These are phyloP conservation scores for Drosophila ananassae DNA, from an alignment of 1,140 invertebrate species.

Conservation along the genomic window DNA sequence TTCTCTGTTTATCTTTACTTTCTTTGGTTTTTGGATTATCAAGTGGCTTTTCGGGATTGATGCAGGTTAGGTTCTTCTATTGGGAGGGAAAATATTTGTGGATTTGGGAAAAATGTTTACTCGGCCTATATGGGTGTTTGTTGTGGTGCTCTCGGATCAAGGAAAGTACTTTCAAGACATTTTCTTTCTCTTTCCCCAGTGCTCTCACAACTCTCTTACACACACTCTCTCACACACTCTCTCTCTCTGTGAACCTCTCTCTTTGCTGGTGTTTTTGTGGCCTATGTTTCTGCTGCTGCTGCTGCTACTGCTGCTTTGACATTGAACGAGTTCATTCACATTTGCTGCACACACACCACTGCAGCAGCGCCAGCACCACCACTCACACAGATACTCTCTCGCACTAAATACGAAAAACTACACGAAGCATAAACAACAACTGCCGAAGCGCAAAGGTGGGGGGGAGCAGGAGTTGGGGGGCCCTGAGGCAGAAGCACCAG, in stretches of 20 bases:
- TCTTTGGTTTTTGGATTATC: slow-evolving; percentile 46
- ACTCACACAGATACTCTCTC: slow-evolving; percentile 26
- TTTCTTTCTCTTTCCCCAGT: background rate
- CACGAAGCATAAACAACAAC: slow-evolving; percentile 79
- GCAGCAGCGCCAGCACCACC: slow-evolving; percentile 18
- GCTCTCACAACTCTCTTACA: slow-evolving; percentile 43
- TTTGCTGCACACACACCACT: slow-evolving; percentile 56
- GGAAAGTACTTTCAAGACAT: background rate
- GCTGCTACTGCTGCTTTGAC: slow-evolving; percentile 61
- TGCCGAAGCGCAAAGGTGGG: slow-evolving; percentile 23
- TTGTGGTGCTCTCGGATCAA: background rate
- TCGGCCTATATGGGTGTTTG: background rate
- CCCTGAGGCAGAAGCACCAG: slow-evolving; percentile 20
- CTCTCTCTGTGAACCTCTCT: slow-evolving; percentile 10
- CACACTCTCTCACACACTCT: slow-evolving; percentile 22
- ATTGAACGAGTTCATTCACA: slow-evolving; percentile 84
- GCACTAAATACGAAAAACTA: slow-evolving; percentile 66
- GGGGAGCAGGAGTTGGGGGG: slow-evolving; percentile 18
- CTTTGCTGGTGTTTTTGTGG: slow-evolving; percentile 46
- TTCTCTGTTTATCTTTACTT: background rate
- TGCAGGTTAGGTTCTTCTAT: slow-evolving; percentile 65
- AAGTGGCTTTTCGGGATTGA: slow-evolving; percentile 60
- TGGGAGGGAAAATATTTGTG: slow-evolving; percentile 1
- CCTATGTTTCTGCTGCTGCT: slow-evolving; percentile 48
- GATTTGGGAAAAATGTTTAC: slow-evolving; percentile 5